Percentiles rank a stretch among this genome's conserved stretches.
Evolutionary conservation across 2,797 vertebrate species (phyloP).

Genomic region (Takifugu rubripes): DNA sequence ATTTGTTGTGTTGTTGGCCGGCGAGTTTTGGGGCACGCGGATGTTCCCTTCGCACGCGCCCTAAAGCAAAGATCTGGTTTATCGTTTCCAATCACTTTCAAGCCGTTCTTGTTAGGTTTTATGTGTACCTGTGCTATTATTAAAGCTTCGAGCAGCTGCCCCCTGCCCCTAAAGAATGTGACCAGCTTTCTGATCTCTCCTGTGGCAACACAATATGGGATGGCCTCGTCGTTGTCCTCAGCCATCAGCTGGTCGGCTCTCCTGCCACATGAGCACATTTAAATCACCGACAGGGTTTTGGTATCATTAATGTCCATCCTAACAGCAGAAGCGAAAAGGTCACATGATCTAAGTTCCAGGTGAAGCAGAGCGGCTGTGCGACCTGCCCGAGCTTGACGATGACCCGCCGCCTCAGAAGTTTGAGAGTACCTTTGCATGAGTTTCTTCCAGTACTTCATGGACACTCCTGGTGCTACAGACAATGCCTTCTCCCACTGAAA

Average conservation of each 20-base stretch:
- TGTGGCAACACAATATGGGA: conserved; percentile 89
- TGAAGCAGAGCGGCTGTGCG: too few species aligned
- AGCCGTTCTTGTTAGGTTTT: too few species aligned
- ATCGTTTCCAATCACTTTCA: neutral
- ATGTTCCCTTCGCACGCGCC: conserved; percentile 94
- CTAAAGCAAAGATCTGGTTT: conserved; percentile 55
- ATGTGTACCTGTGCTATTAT: conserved; percentile 85
- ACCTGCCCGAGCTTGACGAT: too few species aligned
- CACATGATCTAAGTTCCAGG: too few species aligned
- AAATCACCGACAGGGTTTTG: neutral
- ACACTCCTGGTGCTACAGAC: conserved; percentile 92
- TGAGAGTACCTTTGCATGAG: conserved; percentile 87
- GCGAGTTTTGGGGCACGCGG: conserved; percentile 67
- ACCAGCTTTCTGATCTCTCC: conserved; percentile 90
- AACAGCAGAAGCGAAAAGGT: too few species aligned
- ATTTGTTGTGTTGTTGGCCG: conserved; percentile 62
- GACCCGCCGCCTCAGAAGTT: too few species aligned
- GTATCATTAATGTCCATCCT: too few species aligned
- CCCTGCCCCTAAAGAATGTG: conserved; percentile 88
- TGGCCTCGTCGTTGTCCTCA: conserved; percentile 90
- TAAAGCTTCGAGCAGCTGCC: conserved; percentile 89
- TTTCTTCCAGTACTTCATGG: conserved; percentile 96
- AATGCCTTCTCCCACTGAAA: conserved; percentile 94
- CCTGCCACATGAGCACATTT: conserved; percentile 51
- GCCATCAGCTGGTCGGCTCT: conserved; percentile 92